Conservation (phyloP, 2,888 invertebrate species). For the Scaptomyza polygonia region DNA sequence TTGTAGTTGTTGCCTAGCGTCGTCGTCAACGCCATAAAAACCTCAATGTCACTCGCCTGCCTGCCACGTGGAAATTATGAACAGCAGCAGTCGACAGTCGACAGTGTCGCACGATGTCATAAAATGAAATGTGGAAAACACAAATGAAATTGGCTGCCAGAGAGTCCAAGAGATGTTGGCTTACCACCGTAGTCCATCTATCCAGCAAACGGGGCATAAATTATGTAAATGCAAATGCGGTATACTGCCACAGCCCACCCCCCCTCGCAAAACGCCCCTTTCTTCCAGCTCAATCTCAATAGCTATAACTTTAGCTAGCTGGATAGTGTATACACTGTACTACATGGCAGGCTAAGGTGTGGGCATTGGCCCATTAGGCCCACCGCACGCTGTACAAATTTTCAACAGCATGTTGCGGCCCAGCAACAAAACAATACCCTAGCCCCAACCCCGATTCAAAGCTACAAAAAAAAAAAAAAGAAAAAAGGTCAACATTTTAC, state of each 20-base stretch:
- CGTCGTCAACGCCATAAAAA: conserved; percentile 41
- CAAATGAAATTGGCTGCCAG: conserved; percentile 56
- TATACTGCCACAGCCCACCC: conserved; percentile 31
- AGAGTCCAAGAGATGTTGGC: conserved; percentile 24
- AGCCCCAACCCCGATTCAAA: background rate
- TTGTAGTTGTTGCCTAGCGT: conserved; percentile 12
- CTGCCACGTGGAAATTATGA: conserved; percentile 62
- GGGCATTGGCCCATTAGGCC: conserved; percentile 61
- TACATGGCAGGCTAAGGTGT: conserved; percentile 10
- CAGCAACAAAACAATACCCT: conserved; percentile 37
- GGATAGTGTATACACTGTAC: conserved; percentile 51
- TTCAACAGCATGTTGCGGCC: conserved; percentile 74
- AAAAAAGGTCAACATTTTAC: conserved; percentile 79
- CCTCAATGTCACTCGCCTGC: conserved; percentile 64
- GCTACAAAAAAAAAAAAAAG: no score
- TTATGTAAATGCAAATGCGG: conserved; percentile 77
- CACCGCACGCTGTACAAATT: conserved; percentile 52
- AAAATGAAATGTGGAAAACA: conserved; percentile 70
- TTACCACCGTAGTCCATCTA: conserved; percentile 20
- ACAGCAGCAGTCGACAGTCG: conserved; percentile 37
- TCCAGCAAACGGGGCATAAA: conserved; percentile 70
- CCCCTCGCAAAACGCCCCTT: conserved; percentile 17
- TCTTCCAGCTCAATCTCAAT: conserved; percentile 22
- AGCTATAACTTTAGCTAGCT: conserved; percentile 36
- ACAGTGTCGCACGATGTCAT: conserved; percentile 67